Percentiles rank a stretch among this genome's conserved stretches.
These are phyloP conservation scores for Sorex fumeus DNA, from an alignment of 2,113 vertebrate species.

Conservation along the genomic window DNA sequence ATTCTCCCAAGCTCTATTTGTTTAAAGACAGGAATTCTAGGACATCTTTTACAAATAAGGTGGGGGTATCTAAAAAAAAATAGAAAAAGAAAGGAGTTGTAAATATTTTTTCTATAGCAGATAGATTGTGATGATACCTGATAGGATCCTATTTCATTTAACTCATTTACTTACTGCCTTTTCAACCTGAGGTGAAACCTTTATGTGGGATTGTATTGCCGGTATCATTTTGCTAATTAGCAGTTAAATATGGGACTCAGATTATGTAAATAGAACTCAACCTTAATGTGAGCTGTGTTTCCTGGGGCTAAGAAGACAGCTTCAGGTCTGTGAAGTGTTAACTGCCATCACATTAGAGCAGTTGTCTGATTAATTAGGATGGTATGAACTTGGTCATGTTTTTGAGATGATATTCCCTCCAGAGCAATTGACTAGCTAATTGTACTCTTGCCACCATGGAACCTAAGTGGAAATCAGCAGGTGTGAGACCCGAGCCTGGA, in stretches of 20 bases:
- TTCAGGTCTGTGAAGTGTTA: conserved; percentile 54
- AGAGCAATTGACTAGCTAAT: conserved; percentile 72
- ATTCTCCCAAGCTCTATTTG: background rate
- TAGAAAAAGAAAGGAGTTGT: background rate
- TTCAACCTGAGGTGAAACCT: conserved; percentile 56
- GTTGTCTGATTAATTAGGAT: conserved; percentile 65
- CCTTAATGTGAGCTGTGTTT: conserved; percentile 59
- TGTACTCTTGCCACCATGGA: background rate
- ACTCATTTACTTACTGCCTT: conserved; percentile 61
- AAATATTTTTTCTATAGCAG: background rate
- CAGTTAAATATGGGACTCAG: conserved; percentile 22
- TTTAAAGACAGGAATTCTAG: conserved; percentile 35
- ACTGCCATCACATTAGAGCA: conserved; percentile 20
- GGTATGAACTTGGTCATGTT: conserved; percentile 63
- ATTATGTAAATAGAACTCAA: conserved; percentile 60
- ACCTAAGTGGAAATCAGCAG: conserved; percentile 55
- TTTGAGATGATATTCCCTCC: conserved; percentile 52
- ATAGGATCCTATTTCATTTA: conserved; percentile 48
- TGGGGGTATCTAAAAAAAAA: background rate
- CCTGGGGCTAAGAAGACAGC: conserved; percentile 44
- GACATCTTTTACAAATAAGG: background rate
- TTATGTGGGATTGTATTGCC: conserved; percentile 27
- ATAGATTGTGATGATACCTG: background rate
- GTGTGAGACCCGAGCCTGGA: conserved; percentile 52
- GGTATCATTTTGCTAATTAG: conserved; percentile 73